phyloP scores from a whole-genome alignment of 2,797 vertebrate species.

The Characodon lateralis region DNA sequence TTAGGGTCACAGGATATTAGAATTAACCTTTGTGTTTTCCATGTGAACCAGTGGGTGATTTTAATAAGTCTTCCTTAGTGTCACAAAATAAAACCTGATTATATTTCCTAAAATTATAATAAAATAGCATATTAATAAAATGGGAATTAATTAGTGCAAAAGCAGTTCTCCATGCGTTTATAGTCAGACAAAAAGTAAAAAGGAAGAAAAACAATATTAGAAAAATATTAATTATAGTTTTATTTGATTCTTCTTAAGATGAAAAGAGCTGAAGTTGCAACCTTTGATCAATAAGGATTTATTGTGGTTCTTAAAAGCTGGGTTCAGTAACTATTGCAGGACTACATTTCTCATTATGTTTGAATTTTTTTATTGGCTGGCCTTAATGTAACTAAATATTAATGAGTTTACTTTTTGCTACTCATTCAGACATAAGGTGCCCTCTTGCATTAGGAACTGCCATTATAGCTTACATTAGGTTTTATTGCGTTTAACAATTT shows the following conservation, averaged over 20 bases:
- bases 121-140: too few species aligned
- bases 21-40: background rate
- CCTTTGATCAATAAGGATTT: too few species aligned
- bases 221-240: too few species aligned
- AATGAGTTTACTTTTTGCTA: background rate
- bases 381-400: background rate
- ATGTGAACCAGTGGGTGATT: background rate
- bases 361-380: background rate
- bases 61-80: background rate
- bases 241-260: too few species aligned
- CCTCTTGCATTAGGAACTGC: background rate
- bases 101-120: too few species aligned
- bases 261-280: too few species aligned
- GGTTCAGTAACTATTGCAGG: too few species aligned
- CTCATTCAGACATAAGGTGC: background rate
- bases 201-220: too few species aligned
- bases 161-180: too few species aligned
- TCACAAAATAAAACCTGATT: background rate
- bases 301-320: too few species aligned
- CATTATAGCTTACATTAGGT: background rate
- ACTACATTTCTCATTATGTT: background rate
- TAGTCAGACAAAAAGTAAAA: too few species aligned
- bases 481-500: background rate
- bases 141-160: too few species aligned
- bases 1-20: background rate